Conservation (phyloP, 2,888 invertebrate genomes). For the Rutpela maculata region DNA sequence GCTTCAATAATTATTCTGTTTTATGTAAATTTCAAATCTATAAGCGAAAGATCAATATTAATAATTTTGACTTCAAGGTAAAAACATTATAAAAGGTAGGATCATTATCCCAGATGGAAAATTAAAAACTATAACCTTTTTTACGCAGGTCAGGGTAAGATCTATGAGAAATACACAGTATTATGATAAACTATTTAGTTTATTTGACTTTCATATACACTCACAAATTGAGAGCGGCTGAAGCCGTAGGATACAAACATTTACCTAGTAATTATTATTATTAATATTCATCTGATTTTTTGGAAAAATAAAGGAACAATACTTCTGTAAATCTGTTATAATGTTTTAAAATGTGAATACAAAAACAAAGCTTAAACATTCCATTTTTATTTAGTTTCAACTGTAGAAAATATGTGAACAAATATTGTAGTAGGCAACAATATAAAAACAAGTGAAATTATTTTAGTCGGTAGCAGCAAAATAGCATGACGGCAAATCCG, state of each 20-base stretch:
- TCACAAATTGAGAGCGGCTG: constrained; percentile 76
- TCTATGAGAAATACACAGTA: constrained; percentile 49
- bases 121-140: constrained; percentile 26
- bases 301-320: constrained; percentile 69
- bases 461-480: constrained; percentile 41
- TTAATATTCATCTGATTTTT: constrained; percentile 73
- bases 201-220: constrained; percentile 76
- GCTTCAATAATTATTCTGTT: constrained; percentile 37
- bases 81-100: constrained; percentile 20
- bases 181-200: constrained; percentile 76
- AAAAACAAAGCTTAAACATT: constrained; percentile 37
- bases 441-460: constrained; percentile 33
- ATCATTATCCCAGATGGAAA: constrained; percentile 8
- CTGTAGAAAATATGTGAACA: constrained; percentile 40
- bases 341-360: constrained; percentile 58
- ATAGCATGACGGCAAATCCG: constrained; percentile 41
- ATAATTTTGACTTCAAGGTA: constrained; percentile 36
- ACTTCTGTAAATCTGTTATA: constrained; percentile 60
- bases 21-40: constrained; percentile 40
- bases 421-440: constrained; percentile 32
- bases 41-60: constrained; percentile 32
- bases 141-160: constrained; percentile 23
- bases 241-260: constrained; percentile 76
- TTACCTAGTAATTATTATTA: constrained; percentile 76
- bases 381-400: constrained; percentile 56